Evolutionary conservation across 37 sponge, comb jelly and placozoan genomes (phyloP).

Genomic region (Diacarnus erythraeanus): DNA sequence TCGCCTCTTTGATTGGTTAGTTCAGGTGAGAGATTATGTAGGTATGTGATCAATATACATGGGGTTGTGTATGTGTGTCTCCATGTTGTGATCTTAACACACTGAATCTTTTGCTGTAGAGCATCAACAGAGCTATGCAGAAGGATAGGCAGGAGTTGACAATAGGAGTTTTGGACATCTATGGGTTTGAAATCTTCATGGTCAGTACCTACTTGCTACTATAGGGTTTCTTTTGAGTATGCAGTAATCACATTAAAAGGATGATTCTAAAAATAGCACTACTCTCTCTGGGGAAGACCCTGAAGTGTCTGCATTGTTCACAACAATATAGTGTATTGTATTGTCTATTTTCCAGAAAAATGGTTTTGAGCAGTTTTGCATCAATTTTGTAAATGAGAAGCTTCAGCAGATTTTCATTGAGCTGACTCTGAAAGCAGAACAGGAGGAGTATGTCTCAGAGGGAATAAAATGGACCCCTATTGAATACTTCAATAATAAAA

Average conservation of each 20-base stretch:
- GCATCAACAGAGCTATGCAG: slow-evolving; percentile 89
- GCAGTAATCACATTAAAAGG: not conserved
- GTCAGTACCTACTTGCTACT: slow-evolving; percentile 34
- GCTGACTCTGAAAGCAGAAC: slow-evolving; percentile 97
- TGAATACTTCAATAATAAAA: slow-evolving; percentile 97
- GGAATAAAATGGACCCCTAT: slow-evolving; percentile 97
- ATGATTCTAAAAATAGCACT: too few relatives aligned
- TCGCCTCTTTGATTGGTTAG: slow-evolving; percentile 94
- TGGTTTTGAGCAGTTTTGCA: slow-evolving; percentile 99
- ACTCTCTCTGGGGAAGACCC: too few relatives aligned
- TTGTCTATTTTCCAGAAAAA: slow-evolving; percentile 82
- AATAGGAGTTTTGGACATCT: slow-evolving; percentile 95
- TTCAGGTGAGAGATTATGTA: slow-evolving; percentile 56
- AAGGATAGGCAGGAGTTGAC: slow-evolving; percentile 69
- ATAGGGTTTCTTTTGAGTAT: not conserved
- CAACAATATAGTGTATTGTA: too few relatives aligned
- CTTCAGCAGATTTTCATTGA: slow-evolving; percentile 98
- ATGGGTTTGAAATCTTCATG: slow-evolving; percentile 97
- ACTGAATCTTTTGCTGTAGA: too few relatives aligned
- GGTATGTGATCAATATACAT: too few relatives aligned
- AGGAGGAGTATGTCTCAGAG: slow-evolving; percentile 97
- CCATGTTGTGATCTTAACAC: not conserved
- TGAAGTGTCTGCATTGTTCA: too few relatives aligned
- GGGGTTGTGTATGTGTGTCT: not conserved
- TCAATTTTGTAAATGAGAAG: slow-evolving; percentile 99